Percentiles rank a stretch among this genome's conserved stretches.
phyloP scores from a whole-genome alignment of 30 jellyfish, hydroid and myxozoan species.

The Sanderia malayensis region DNA sequence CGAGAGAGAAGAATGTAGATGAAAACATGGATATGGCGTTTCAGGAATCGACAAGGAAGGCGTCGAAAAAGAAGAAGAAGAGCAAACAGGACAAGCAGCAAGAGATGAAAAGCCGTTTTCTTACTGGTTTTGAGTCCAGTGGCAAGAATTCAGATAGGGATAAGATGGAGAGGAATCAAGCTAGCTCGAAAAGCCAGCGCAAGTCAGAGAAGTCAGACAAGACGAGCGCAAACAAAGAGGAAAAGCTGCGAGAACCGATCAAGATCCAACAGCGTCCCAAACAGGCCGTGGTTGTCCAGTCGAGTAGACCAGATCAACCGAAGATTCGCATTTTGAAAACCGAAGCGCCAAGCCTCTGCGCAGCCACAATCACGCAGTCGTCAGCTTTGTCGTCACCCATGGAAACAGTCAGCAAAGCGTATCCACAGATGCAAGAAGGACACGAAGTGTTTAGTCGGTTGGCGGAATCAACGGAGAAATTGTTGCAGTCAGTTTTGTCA shows the following conservation, averaged over 20 bases:
- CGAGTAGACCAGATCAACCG: slow-evolving; percentile 60
- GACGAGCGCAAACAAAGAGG: slow-evolving; percentile 2
- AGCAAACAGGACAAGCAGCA: slow-evolving; percentile 49
- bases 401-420: slow-evolving; percentile 52
- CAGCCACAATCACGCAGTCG: slow-evolving; percentile 55
- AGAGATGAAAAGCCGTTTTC: not conserved
- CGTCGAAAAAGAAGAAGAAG: slow-evolving; percentile 66
- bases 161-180: slow-evolving; percentile 1
- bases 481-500: slow-evolving; percentile 83
- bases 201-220: not conserved
- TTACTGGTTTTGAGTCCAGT: not conserved
- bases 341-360: slow-evolving; percentile 51
- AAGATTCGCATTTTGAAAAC: slow-evolving; percentile 61
- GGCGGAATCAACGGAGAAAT: slow-evolving; percentile 93
- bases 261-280: slow-evolving; percentile 64
- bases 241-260: slow-evolving; percentile 56
- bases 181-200: slow-evolving; percentile 5
- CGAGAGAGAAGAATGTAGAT: slow-evolving; percentile 10
- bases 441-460: slow-evolving; percentile 76
- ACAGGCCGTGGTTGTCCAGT: slow-evolving; percentile 23
- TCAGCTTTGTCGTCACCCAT: slow-evolving; percentile 62
- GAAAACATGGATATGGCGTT: slow-evolving; percentile 11
- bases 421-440: slow-evolving; percentile 67
- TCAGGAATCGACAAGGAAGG: slow-evolving; percentile 45
- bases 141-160: slow-evolving; percentile 21